These are phyloP conservation scores for Scortum barcoo DNA, from an alignment of 2,113 vertebrate genomes.

Conservation along the genomic window DNA sequence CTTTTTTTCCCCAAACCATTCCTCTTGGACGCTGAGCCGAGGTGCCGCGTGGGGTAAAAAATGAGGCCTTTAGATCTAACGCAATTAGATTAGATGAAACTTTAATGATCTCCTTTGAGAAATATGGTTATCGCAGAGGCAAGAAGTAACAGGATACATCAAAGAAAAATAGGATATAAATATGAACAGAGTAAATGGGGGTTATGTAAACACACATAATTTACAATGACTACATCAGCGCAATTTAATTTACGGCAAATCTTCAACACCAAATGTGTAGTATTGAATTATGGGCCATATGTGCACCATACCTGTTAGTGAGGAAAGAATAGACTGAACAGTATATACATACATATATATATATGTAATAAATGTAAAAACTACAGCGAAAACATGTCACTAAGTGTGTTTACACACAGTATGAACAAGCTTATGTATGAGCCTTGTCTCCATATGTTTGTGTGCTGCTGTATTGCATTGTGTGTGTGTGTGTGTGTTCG, in stretches of 20 bases:
- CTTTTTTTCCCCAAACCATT: constrained; percentile 35
- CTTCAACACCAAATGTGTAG: constrained; percentile 50
- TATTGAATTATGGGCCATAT: constrained; percentile 53
- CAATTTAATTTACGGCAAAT: constrained; percentile 58
- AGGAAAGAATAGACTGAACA: neutral
- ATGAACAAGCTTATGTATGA: constrained; percentile 19
- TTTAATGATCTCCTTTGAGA: constrained; percentile 63
- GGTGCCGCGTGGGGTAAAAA: constrained; percentile 34
- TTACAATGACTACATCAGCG: constrained; percentile 55
- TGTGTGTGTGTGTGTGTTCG: constrained; percentile 47
- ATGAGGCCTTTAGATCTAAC: constrained; percentile 47
- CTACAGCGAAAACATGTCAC: constrained; percentile 22
- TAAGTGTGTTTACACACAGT: constrained; percentile 15
- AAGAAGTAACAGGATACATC: constrained; percentile 60
- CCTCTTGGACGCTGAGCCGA: constrained; percentile 23
- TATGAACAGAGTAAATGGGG: constrained; percentile 42
- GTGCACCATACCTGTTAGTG: constrained; percentile 16
- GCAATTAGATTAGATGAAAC: constrained; percentile 65
- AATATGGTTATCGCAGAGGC: constrained; percentile 39
- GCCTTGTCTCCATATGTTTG: constrained; percentile 11
- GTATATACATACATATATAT: constrained; percentile 5
- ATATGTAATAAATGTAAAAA: constrained; percentile 20
- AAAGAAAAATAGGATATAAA: constrained; percentile 59
- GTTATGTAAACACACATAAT: constrained; percentile 61
- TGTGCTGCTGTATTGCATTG: constrained; percentile 19